phyloP scores from a whole-genome alignment of 2,113 vertebrate genomes.

The Mionectes macconnelli region DNA sequence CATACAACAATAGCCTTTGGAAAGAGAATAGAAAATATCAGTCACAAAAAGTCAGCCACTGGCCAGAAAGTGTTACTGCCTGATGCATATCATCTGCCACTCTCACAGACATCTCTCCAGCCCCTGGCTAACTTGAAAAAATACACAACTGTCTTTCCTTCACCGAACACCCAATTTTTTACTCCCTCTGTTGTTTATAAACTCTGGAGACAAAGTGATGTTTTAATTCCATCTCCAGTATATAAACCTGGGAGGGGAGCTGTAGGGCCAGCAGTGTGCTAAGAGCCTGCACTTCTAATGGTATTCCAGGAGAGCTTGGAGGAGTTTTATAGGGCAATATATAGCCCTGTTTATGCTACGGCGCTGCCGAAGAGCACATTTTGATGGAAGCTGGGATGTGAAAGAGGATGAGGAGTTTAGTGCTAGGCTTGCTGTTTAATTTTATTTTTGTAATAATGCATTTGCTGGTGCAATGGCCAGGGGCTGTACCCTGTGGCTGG shows the following conservation, averaged over 20 bases:
- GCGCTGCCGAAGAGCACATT: slow-evolving; percentile 1
- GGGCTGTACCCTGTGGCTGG: background rate
- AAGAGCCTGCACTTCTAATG: slow-evolving; percentile 61
- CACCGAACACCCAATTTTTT: slow-evolving; percentile 78
- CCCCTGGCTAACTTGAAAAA: slow-evolving; percentile 76
- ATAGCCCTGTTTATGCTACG: slow-evolving; percentile 38
- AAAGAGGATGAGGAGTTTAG: slow-evolving; percentile 23
- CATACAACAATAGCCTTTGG: slow-evolving; percentile 54
- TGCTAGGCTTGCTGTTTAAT: slow-evolving; percentile 10
- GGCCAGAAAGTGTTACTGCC: slow-evolving; percentile 46
- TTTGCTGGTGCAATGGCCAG: background rate
- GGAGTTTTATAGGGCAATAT: slow-evolving; percentile 35
- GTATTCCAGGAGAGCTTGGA: slow-evolving; percentile 5
- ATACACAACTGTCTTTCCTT: slow-evolving; percentile 80
- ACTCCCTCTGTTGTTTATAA: slow-evolving; percentile 77
- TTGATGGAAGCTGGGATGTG: slow-evolving; percentile 20
- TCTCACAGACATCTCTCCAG: slow-evolving; percentile 64
- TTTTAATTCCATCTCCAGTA: slow-evolving; percentile 77
- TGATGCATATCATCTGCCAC: slow-evolving; percentile 76
- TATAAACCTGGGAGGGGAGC: slow-evolving; percentile 73
- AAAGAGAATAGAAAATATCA: slow-evolving; percentile 51
- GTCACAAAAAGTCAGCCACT: slow-evolving; percentile 35
- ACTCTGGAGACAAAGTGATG: slow-evolving; percentile 74
- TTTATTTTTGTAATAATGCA: slow-evolving; percentile 18
- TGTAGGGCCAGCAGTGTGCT: slow-evolving; percentile 61